Base-by-base conservation (phyloP, 2,113 vertebrate genomes). In the Lethenteron reissneri region DNA sequence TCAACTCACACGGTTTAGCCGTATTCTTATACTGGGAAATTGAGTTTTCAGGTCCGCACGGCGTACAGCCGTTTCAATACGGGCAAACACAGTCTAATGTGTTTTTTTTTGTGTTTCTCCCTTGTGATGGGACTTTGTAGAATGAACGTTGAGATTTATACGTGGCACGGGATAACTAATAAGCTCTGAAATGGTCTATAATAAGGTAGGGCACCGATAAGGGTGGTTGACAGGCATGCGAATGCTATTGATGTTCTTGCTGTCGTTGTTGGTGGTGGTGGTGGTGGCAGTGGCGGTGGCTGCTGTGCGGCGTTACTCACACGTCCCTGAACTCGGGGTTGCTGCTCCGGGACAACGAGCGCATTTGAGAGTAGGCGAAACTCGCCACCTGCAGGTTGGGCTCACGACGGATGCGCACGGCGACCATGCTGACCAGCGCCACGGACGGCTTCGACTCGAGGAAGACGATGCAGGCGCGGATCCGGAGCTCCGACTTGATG, bases 281-380 rank as follows among this genome's bases (percentile, higher is more conserved):
- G n/a, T 68, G 64, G n/a, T 68, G 25, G 2, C 9, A 17, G 25
- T 68, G n/a, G 25, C 11, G n/a, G 9, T n/a, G n/a, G 8, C n/a
- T 68, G 10, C 11, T 10, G n/a, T 11, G 25, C 25, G n/a, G 10
- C 25, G 64, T 17, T 72, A 69, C 87, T 85, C 84, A 91, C 88
- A 88, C 73, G 70, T 80, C 74, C 58, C 79, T 76, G 1, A 75
- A 74, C 56, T 80, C 80, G 0, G 82, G 78, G 10, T 78, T 58
- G 0, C 76, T 80, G 77, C 81, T 84, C 76, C 79, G 85, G 4
- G 85, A 76, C 75, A 88, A 75, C 70, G 83, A 79, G 76, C 83
- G 87, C 77, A 92, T 83, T 73, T 88, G 79, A 71, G 85, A 85
- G 72, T 87, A 87, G 15, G 81, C 75, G 11, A 88, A 89, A 74